Evolutionary conservation across 2,113 vertebrate genomes (phyloP).

Genomic region (Noctilio leporinus): DNA sequence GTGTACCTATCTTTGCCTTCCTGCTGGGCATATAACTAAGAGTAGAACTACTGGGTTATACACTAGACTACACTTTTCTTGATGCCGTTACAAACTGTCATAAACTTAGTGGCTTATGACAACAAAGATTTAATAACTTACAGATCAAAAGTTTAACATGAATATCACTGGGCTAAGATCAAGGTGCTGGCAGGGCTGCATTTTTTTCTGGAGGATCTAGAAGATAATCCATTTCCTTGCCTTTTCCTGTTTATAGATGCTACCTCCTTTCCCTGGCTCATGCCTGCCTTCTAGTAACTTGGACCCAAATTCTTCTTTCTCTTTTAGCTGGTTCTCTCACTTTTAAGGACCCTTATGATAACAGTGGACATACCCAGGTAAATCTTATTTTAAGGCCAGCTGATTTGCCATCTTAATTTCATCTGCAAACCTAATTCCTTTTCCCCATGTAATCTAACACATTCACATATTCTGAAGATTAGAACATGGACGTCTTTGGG

Average conservation of each 20-base stretch:
- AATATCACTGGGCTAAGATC: background rate
- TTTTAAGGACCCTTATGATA: background rate
- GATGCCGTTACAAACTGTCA: background rate
- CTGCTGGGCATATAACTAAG: background rate
- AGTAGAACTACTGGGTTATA: background rate
- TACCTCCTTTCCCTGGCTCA: background rate
- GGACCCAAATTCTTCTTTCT: background rate
- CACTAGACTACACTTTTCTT: background rate
- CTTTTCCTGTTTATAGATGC: background rate
- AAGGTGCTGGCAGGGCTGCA: background rate
- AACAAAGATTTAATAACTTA: background rate
- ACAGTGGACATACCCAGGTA: fast-evolving
- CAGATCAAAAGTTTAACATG: background rate
- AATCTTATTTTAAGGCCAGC: background rate
- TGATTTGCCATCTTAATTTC: background rate
- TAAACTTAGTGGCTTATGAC: background rate
- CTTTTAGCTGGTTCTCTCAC: background rate
- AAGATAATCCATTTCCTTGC: background rate
- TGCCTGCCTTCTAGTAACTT: background rate
- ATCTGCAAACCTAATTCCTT: background rate
- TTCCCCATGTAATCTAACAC: background rate
- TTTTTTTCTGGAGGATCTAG: background rate
- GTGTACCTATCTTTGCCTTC: background rate
- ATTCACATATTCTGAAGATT: background rate
- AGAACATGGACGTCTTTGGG: background rate